A percentile compares a stretch with the other conserved stretches of the same genome.
phyloP scores from a whole-genome alignment of 2,113 vertebrate species.

The Stictonetta naevosa region DNA sequence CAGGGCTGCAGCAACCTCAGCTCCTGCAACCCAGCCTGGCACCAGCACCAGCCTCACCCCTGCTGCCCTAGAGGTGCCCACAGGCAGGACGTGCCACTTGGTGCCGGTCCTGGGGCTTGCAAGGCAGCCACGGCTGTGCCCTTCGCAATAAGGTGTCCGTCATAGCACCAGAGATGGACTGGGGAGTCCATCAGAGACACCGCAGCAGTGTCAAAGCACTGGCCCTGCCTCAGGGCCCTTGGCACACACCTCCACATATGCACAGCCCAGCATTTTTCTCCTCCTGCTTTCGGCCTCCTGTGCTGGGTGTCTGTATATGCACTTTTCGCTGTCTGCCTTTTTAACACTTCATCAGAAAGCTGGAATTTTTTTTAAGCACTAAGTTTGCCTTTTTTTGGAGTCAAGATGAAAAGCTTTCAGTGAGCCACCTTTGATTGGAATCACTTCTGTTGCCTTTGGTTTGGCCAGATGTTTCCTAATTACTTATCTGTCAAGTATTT shows the following conservation, averaged over 20 bases:
- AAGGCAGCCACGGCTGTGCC: neutral
- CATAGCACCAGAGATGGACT: neutral
- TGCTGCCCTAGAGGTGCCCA: neutral
- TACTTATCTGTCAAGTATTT: slow-evolving; percentile 60
- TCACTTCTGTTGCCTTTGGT: slow-evolving; percentile 60
- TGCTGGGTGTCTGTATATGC: neutral
- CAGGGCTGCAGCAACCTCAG: neutral
- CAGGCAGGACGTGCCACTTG: accelerated
- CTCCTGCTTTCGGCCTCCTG: neutral
- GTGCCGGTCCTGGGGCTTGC: neutral
- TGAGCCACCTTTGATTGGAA: slow-evolving; percentile 63
- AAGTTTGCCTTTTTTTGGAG: slow-evolving; percentile 59
- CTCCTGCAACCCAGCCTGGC: neutral
- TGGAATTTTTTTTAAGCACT: slow-evolving; percentile 2
- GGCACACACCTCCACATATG: neutral
- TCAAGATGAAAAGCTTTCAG: slow-evolving; percentile 57
- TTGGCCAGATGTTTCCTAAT: slow-evolving; percentile 71
- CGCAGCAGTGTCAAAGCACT: accelerated
- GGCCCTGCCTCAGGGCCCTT: neutral
- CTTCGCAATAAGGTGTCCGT: neutral
- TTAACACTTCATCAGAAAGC: slow-evolving; percentile 58
- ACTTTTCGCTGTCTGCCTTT: neutral
- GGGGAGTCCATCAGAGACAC: neutral
- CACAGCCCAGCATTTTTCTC: neutral
- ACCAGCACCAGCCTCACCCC: accelerated